phyloP scores from a whole-genome alignment of 2,797 vertebrate species.

The Bovichtus diacanthus region DNA sequence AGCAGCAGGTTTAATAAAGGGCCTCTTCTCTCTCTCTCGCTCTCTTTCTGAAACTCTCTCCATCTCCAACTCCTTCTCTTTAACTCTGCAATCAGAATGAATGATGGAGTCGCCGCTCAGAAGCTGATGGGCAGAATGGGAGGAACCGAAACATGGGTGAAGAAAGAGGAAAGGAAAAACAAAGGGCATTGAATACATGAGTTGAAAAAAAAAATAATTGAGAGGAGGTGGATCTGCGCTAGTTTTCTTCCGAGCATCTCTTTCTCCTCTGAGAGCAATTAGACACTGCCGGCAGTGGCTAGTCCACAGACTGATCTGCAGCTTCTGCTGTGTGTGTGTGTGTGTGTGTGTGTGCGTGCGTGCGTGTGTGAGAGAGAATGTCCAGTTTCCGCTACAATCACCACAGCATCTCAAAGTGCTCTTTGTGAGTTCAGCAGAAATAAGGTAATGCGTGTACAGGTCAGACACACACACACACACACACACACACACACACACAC shows the following conservation, averaged over 20 bases:
- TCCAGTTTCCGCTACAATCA: slow-evolving; percentile 68
- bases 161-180: slow-evolving; percentile 31
- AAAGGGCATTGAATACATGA: slow-evolving; percentile 51
- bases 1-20: slow-evolving; percentile 89
- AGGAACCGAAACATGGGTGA: slow-evolving; percentile 20
- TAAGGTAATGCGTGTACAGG: slow-evolving; percentile 49
- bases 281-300: slow-evolving; percentile 78
- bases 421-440: slow-evolving; percentile 70
- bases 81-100: slow-evolving; percentile 67
- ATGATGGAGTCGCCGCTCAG: slow-evolving; percentile 64
- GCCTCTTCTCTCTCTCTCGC: slow-evolving; percentile 65
- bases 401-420: slow-evolving; percentile 61
- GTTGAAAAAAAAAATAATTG: slow-evolving; percentile 7
- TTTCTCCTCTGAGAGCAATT: slow-evolving; percentile 85
- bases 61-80: slow-evolving; percentile 65
- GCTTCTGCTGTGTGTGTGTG: slow-evolving; percentile 41
- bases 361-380: background rate
- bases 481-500: background rate
- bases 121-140: slow-evolving; percentile 56
- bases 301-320: slow-evolving; percentile 75
- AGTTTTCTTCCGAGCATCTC: slow-evolving; percentile 69
- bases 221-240: slow-evolving; percentile 64
- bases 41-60: slow-evolving; percentile 61
- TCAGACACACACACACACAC: slow-evolving; percentile 44
- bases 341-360: background rate